A percentile compares a stretch with the other conserved stretches of the same genome.
Conservation (phyloP, 64 coral and sea anemone species). For the Cladopsammia gracilis region DNA sequence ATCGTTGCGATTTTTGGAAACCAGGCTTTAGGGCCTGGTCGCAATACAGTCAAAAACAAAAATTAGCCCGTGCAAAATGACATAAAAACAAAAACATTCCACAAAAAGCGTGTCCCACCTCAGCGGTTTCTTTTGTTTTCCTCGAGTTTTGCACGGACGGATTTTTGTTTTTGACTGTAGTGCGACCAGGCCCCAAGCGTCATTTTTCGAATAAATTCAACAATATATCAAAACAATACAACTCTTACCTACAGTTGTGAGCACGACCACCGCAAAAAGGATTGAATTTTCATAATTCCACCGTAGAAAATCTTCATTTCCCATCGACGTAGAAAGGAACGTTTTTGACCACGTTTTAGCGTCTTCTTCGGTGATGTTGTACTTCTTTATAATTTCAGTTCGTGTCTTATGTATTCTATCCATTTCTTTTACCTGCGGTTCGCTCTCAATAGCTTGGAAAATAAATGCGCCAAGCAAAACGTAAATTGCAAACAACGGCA, state of each 20-base stretch:
- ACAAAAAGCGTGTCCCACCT: no score
- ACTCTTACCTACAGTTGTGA: conserved; percentile 90
- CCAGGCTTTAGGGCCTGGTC: no score
- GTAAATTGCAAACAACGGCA: conserved; percentile 41
- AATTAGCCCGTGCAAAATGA: no score
- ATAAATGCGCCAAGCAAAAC: conserved; percentile 54
- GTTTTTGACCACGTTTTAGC: conserved; percentile 46
- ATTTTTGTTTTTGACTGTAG: no score
- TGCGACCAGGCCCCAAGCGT: no score
- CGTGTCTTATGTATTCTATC: neutral
- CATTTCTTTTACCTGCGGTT: conserved; percentile 1
- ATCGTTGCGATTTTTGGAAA: no score
- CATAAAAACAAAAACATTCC: no score
- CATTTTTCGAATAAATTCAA: neutral
- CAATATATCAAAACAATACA: neutral
- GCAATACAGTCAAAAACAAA: no score
- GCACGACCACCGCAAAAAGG: conserved; percentile 73
- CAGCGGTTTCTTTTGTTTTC: no score
- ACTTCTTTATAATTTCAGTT: conserved; percentile 51
- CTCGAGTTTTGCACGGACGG: no score
- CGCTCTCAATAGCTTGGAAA: conserved; percentile 72
- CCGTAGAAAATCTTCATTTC: conserved; percentile 29
- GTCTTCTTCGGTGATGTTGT: conserved; percentile 69
- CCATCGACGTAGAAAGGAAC: neutral
- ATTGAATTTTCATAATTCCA: conserved; percentile 92